Evolutionary conservation across 2,888 invertebrate species (phyloP), one percentile per base, ranked within the genome.

Genomic region (Alloscopus bannaensis): DNA sequence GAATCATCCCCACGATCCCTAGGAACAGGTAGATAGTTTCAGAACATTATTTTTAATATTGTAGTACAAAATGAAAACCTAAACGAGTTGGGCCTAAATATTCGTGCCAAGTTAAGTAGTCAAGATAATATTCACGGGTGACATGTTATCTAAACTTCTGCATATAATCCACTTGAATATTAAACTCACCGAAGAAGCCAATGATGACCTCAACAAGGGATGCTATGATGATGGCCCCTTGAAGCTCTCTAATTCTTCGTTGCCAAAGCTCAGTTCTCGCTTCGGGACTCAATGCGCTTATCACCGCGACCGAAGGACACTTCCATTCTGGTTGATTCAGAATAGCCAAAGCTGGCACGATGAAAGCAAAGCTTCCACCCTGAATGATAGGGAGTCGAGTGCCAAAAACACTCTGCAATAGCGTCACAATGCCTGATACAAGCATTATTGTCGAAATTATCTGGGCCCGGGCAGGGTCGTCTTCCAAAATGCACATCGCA

Each of bases 361-460:
- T 88, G 88, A 94, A 94, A 0, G 94, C 93, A 86, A 94, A 94
- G 0, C 94, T 94, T 2, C 94, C 94, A 13, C 95, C 90, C 87
- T 85, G 85, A 68, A 86, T 80, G 22, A 85, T 85, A 0, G 86
- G 86, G 1, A 86, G 78, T 89, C 91, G 92, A 86, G 94, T 93
- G 1, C 94, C 94, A 88, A 94, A 91, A 0, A 93, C 93, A 0
- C 91, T 89, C 88, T 94, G 94, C 11, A 94, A 87, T 87, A 92
- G 91, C 0, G 94, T 94, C 45, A 94, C 92, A 1, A 94, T 88
- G n/a, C 94, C 93, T 36, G 94, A 94, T 36, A 94, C 93, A 87
- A 94, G 94, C 83, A 94, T 93, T 92, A 94, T 94, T 0, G 94
- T 94, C 0, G 93, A 94, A 81, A 94, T 93, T 72, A 94, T 93